Evolutionary conservation across 2,888 invertebrate genomes (phyloP).

Genomic region (Drosophila fulvimacula): DNA sequence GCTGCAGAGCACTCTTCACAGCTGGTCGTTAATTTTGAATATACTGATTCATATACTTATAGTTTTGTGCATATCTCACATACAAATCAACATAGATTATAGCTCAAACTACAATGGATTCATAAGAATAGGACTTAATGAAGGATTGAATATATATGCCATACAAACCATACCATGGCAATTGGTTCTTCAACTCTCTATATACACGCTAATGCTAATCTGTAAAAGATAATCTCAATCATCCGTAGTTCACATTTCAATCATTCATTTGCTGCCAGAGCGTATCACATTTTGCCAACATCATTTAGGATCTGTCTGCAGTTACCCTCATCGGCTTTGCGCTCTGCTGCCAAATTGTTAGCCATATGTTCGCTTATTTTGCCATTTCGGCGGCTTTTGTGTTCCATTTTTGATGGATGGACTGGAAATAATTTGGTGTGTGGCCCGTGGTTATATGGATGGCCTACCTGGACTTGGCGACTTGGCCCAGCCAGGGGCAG

Average conservation of each 20-base stretch:
- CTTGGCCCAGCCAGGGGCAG: not conserved
- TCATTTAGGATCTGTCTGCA: conserved; percentile 21
- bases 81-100: not conserved
- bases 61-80: not conserved
- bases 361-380: conserved; percentile 56
- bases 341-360: conserved; percentile 2
- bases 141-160: no score
- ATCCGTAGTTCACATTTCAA: conserved; percentile 19
- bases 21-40: not conserved
- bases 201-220: not conserved
- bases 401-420: conserved; percentile 54
- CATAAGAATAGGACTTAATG: not conserved
- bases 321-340: conserved; percentile 23
- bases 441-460: conserved; percentile 37
- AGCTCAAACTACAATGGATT: not conserved
- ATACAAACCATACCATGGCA: not conserved
- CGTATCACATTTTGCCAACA: conserved; percentile 19
- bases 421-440: conserved; percentile 57
- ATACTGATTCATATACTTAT: not conserved
- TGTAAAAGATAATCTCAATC: not conserved
- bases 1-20: not conserved
- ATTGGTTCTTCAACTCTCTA: not conserved
- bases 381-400: conserved; percentile 54
- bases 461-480: conserved; percentile 39
- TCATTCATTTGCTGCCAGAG: not conserved